Conservation (phyloP, 2,888 invertebrate species). For the Drosophila buzzatii region DNA sequence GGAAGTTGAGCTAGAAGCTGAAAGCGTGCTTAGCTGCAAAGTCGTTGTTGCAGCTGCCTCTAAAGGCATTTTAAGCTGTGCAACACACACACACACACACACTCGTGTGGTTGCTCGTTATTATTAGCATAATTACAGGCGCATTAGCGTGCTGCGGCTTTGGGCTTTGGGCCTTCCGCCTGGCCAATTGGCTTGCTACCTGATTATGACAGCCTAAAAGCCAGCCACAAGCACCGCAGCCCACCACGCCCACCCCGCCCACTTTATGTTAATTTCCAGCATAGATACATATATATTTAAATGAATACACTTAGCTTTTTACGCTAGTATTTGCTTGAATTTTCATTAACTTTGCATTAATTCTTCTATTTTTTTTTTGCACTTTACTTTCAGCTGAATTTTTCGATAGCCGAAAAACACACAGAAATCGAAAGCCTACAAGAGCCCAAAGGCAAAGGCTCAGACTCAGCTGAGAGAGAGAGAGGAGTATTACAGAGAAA, state of each 20-base stretch:
- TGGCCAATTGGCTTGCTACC: conserved; percentile 59
- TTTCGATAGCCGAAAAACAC: background rate
- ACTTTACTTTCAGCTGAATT: conserved; percentile 39
- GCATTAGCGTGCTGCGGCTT: conserved; percentile 68
- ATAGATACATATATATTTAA: conserved; percentile 5
- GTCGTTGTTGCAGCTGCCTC: conserved; percentile 42
- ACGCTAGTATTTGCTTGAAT: conserved; percentile 16
- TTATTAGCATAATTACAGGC: conserved; percentile 80
- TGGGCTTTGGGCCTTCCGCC: conserved; percentile 40
- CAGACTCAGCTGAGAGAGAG: background rate
- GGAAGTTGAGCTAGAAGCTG: conserved; percentile 12
- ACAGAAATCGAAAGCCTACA: conserved; percentile 34
- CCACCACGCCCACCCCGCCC: background rate
- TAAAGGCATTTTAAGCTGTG: conserved; percentile 50
- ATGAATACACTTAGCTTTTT: conserved; percentile 13
- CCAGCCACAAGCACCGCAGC: conserved; percentile 25
- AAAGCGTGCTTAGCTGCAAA: conserved; percentile 55
- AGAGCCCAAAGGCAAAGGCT: conserved; percentile 46
- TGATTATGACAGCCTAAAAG: conserved; percentile 64
- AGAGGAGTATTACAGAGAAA: background rate
- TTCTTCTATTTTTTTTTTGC: conserved; percentile 48
- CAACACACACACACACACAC: conserved; percentile 15
- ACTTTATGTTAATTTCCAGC: conserved; percentile 20
- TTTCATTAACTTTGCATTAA: conserved; percentile 69
- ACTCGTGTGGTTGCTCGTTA: conserved; percentile 61